A percentile compares a stretch with the other conserved stretches of the same genome.
Evolutionary conservation across 2,797 vertebrate genomes (phyloP).

Genomic region (Hemitrygon akajei): DNA sequence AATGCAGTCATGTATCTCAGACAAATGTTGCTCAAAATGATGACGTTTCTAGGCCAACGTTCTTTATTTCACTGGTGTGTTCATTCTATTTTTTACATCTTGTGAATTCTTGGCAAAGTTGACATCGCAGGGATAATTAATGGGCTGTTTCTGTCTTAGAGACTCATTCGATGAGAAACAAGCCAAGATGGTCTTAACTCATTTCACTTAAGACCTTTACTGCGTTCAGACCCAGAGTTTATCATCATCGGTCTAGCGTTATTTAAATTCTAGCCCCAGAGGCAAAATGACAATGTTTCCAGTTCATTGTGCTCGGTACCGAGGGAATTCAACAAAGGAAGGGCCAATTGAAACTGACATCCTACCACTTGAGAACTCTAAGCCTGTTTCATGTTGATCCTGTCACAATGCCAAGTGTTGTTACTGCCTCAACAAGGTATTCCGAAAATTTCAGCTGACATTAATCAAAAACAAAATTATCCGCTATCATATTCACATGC

Average conservation of each 20-base stretch:
- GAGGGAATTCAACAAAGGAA: conserved; percentile 2
- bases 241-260: not conserved
- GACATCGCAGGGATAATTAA: not conserved
- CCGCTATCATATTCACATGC: not conserved
- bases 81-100: not conserved
- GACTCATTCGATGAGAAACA: not conserved
- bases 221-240: not conserved
- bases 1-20: no score
- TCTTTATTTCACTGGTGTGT: not conserved
- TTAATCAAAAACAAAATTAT: not conserved
- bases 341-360: not conserved
- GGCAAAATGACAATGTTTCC: not conserved
- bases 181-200: not conserved
- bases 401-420: not conserved
- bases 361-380: not conserved
- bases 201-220: conserved; percentile 27
- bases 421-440: not conserved
- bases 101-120: not conserved
- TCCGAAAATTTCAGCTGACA: not conserved
- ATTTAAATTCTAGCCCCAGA: not conserved
- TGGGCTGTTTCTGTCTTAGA: not conserved
- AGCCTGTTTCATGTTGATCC: not conserved
- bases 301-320: not conserved
- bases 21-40: no score
- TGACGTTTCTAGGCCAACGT: no score